Base-by-base conservation (phyloP, 2,888 invertebrate genomes). In the Hyalella azteca region DNA sequence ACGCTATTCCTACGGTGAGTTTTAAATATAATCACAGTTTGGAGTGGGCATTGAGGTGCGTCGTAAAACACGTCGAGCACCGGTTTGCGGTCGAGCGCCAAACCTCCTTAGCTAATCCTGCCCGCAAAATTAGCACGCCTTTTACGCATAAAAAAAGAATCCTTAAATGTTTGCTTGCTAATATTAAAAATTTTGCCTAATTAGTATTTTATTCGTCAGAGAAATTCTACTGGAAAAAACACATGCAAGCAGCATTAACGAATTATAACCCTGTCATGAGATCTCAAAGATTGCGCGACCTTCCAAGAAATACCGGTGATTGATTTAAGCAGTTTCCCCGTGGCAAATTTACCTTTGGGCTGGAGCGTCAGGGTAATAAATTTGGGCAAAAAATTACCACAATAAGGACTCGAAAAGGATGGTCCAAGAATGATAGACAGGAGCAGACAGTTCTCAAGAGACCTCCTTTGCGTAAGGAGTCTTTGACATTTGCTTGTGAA, bases 311-410 rank as follows among this genome's bases (percentile, higher is more conserved):
- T 32, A 36, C 66, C 7, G 19, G 66, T 66, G 66, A 66, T 66
- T 36, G 66, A 66, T 66, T 66, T 29, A 39, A 66, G 36, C 36
- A 66, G 66, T 66, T 66, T 66, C 19, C 66, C 66, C 36, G 54
- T 66, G 36, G 19, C 66, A 32, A 36, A 66, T 66, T 36, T 66
- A 36, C 36, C 66, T 36, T 32, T 29, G 36, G 66, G 66, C 66
- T 36, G 66, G 29, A 36, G 19, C 66, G 19, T 29, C 36, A 36
- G 36, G 66, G 66, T 66, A 66, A 66, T 66, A 66, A 66, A 66
- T 66, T 66, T 66, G 66, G 66, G 36, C 66, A 66, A 66, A 66
- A 66, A 66, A 66, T 66, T 66, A 66, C 66, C 66, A 36, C 66
- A 66, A 66, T 29, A 36, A 66, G 66, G 66, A 36, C 66, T 66